A percentile compares a stretch with the other conserved stretches of the same genome.
Evolutionary conservation across 2,888 invertebrate species (phyloP).

Genomic region (Leptopterna dolabrata): DNA sequence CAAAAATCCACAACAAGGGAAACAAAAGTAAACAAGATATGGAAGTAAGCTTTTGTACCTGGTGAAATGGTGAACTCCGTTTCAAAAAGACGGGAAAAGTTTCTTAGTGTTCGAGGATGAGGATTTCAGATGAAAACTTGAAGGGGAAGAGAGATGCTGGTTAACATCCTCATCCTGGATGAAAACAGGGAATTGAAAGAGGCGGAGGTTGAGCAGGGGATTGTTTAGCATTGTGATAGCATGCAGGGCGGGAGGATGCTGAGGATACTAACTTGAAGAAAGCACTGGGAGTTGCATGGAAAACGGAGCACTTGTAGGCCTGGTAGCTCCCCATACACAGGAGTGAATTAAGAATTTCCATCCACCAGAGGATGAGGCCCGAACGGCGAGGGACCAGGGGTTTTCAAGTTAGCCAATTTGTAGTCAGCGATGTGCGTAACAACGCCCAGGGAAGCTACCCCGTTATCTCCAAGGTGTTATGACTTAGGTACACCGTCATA

Average conservation of each 20-base stretch:
- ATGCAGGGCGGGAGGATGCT: background rate
- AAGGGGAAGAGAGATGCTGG: background rate
- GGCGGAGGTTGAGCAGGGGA: background rate
- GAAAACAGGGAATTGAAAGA: slow-evolving; percentile 34
- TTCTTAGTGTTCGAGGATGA: background rate
- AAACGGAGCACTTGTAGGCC: slow-evolving; percentile 36
- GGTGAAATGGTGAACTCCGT: background rate
- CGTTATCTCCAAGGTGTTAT: slow-evolving; percentile 58
- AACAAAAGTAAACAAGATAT: background rate
- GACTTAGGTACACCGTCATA: slow-evolving; percentile 58
- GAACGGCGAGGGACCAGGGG: background rate
- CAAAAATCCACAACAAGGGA: background rate
- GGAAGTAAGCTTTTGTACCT: background rate
- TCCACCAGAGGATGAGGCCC: slow-evolving; percentile 34
- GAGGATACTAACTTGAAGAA: background rate
- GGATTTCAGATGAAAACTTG: background rate
- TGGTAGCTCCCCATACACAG: slow-evolving; percentile 1
- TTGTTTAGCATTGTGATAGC: slow-evolving; percentile 39
- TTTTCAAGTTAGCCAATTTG: slow-evolving; percentile 54
- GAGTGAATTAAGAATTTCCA: slow-evolving; percentile 52
- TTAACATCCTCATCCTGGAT: slow-evolving; percentile 11
- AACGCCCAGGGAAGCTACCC: slow-evolving; percentile 38
- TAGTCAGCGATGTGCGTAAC: slow-evolving; percentile 55
- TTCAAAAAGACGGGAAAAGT: background rate
- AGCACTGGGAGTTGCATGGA: slow-evolving; percentile 18